Percentiles rank a stretch among this genome's conserved stretches.
phyloP scores from a whole-genome alignment of 2,113 vertebrate genomes.

The Ageneiosus marmoratus region DNA sequence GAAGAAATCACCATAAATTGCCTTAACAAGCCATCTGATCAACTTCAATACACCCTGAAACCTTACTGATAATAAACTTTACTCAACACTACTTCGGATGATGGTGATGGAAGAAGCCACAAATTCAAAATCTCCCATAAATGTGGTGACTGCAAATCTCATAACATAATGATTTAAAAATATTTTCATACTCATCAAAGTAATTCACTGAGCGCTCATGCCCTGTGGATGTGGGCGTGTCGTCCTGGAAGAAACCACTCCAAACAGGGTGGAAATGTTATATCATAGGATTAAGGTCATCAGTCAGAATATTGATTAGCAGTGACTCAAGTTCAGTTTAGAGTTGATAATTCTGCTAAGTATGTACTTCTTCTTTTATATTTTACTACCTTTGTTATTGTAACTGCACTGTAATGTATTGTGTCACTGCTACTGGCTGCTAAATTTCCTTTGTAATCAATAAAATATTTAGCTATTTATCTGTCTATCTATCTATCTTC shows the following conservation, averaged over 20 bases:
- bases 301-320: neutral
- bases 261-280: neutral
- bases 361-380: too few relatives aligned
- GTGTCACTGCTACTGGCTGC: too few relatives aligned
- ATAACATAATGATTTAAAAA: neutral
- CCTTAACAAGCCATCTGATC: neutral
- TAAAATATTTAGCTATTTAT: too few relatives aligned
- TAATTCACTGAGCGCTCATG: neutral
- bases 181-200: neutral
- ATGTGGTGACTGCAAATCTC: neutral
- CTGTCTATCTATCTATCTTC: too few relatives aligned
- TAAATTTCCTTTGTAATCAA: too few relatives aligned
- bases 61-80: neutral
- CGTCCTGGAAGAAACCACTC: neutral
- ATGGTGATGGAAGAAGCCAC: neutral
- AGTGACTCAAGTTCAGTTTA: too few relatives aligned
- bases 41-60: neutral
- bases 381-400: too few relatives aligned
- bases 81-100: too few relatives aligned
- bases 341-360: too few relatives aligned
- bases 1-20: too few relatives aligned
- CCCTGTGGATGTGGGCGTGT: neutral
- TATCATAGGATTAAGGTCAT: neutral
- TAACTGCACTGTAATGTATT: too few relatives aligned
- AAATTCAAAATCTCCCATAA: neutral